Evolutionary conservation across 2,797 vertebrate genomes (phyloP).

Genomic region (Triplophysa yarkandensis): DNA sequence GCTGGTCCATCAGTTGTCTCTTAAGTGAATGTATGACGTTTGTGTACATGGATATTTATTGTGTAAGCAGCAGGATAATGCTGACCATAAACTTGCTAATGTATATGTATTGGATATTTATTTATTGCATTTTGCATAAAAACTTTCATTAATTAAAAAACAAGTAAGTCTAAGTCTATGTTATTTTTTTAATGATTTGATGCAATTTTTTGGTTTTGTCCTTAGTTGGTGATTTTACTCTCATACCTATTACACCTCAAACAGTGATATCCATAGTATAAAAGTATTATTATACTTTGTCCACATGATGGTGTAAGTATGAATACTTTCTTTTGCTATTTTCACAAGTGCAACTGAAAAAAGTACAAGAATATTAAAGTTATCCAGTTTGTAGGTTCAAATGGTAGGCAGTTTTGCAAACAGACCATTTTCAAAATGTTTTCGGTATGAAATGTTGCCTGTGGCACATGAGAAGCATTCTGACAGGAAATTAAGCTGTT

Average conservation of each 20-base stretch:
- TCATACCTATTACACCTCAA: too few species aligned
- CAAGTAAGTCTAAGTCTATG: not conserved
- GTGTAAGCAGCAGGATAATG: not conserved
- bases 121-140: slow-evolving; percentile 24
- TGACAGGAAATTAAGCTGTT: not conserved
- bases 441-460: not conserved
- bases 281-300: too few species aligned
- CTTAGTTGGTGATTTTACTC: too few species aligned
- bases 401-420: not conserved
- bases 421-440: not conserved
- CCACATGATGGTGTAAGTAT: too few species aligned
- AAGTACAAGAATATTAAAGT: too few species aligned
- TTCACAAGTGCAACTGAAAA: too few species aligned
- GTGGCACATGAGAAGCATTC: not conserved
- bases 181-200: not conserved
- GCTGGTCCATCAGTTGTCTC: not conserved
- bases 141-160: too few species aligned
- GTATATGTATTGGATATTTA: slow-evolving; percentile 33
- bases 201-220: too few species aligned
- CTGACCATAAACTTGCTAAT: not conserved
- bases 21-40: slow-evolving; percentile 11
- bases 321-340: too few species aligned
- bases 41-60: slow-evolving; percentile 20
- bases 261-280: too few species aligned
- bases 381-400: too few species aligned